Evolutionary conservation across 2,888 invertebrate species (phyloP).

Genomic region (Fragum whitleyi): DNA sequence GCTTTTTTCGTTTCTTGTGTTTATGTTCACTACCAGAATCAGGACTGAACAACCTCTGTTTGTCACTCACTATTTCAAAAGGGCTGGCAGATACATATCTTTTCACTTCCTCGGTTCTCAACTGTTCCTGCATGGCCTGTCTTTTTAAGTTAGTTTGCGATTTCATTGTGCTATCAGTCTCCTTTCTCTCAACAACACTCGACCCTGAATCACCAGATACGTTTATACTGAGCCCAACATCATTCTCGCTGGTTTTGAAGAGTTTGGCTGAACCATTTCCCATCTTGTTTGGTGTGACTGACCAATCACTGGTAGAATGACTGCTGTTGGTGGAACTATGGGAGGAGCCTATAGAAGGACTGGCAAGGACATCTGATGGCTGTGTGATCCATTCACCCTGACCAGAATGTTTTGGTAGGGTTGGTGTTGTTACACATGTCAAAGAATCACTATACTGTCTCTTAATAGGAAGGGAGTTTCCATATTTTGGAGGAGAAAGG

Average conservation of each 20-base stretch:
- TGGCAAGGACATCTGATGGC: constrained; percentile 75
- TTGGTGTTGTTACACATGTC: constrained; percentile 46
- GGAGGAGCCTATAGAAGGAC: constrained; percentile 81
- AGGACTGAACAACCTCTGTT: constrained; percentile 34
- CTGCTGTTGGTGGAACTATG: constrained; percentile 75
- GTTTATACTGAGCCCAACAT: neutral
- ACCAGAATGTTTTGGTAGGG: constrained; percentile 43
- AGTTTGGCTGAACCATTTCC: neutral
- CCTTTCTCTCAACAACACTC: constrained; percentile 27
- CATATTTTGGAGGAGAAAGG: constrained; percentile 18
- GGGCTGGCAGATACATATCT: constrained; percentile 35
- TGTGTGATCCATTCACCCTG: constrained; percentile 81
- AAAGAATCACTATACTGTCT: constrained; percentile 47
- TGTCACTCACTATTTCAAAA: constrained; percentile 38
- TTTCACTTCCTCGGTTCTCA: constrained; percentile 25
- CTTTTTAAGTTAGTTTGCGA: constrained; percentile 35
- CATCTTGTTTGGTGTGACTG: constrained; percentile 65
- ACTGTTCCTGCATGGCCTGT: constrained; percentile 38
- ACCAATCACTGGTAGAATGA: constrained; percentile 84
- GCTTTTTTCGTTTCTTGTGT: constrained; percentile 75
- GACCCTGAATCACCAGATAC: constrained; percentile 25
- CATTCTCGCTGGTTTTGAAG: neutral
- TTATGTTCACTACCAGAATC: constrained; percentile 44
- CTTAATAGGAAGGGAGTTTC: constrained; percentile 34
- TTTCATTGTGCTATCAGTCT: constrained; percentile 1